Evolutionary conservation across 2,797 vertebrate genomes (phyloP).

Genomic region (Melanotaenia pygmaea): DNA sequence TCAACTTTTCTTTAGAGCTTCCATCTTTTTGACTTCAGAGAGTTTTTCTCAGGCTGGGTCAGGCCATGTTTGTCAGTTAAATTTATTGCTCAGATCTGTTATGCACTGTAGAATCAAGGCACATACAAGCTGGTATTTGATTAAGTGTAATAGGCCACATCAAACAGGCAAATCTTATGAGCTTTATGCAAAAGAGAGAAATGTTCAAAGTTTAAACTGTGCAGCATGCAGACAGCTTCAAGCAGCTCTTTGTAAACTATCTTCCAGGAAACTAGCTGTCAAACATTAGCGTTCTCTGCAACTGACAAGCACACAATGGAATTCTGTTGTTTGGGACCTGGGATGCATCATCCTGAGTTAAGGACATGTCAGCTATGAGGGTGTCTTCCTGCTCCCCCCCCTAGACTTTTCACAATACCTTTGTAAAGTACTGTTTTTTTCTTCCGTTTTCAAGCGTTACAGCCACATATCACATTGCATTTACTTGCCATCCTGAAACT

Average conservation of each 20-base stretch:
- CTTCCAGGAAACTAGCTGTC: slow-evolving; percentile 54
- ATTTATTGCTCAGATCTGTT: background rate
- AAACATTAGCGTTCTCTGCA: slow-evolving; percentile 56
- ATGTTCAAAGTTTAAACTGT: slow-evolving; percentile 4
- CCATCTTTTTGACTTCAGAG: background rate
- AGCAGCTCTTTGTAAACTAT: slow-evolving; percentile 49
- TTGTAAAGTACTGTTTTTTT: background rate
- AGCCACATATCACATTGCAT: slow-evolving; percentile 16
- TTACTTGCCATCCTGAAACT: background rate
- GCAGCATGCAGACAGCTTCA: slow-evolving; percentile 31
- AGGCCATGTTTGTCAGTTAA: background rate
- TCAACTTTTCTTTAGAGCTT: background rate
- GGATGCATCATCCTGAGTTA: slow-evolving; percentile 53
- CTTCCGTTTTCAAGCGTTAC: background rate
- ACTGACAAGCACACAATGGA: slow-evolving; percentile 34
- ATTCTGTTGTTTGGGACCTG: slow-evolving; percentile 60
- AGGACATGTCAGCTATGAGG: slow-evolving; percentile 38
- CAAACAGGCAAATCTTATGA: slow-evolving; percentile 41
- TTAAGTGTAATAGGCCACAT: slow-evolving; percentile 15
- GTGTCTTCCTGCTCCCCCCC: slow-evolving; percentile 43
- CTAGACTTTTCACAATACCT: slow-evolving; percentile 10
- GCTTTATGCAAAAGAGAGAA: slow-evolving; percentile 40
- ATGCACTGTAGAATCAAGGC: slow-evolving; percentile 1
- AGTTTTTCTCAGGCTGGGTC: background rate
- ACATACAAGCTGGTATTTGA: slow-evolving; percentile 46